phyloP scores from a whole-genome alignment of 2,797 vertebrate genomes.

The Ambastaia sidthimunki region DNA sequence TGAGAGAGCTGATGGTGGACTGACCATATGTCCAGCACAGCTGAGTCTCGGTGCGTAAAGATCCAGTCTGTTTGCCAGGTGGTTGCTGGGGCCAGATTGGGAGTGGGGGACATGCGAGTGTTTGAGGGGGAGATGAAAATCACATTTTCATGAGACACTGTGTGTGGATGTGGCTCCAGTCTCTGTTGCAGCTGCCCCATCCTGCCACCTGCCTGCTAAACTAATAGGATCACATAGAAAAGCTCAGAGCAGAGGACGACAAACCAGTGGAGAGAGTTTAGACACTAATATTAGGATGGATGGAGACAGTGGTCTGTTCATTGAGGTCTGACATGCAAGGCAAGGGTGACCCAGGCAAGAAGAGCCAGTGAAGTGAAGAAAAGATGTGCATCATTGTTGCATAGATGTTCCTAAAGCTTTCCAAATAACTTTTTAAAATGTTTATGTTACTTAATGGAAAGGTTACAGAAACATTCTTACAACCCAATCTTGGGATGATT shows the following conservation, averaged over 20 bases:
- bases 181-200: constrained; percentile 77
- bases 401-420: too few relatives aligned
- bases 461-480: too few relatives aligned
- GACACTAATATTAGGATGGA: constrained; percentile 76
- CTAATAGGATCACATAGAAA: constrained; percentile 80
- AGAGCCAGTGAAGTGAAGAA: too few relatives aligned
- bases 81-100: constrained; percentile 73
- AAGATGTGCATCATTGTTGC: too few relatives aligned
- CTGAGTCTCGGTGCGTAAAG: constrained; percentile 54
- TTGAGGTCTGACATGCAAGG: constrained; percentile 63
- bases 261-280: constrained; percentile 65
- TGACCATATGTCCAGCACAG: constrained; percentile 59
- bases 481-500: too few relatives aligned
- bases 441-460: too few relatives aligned
- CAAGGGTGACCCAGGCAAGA: constrained; percentile 59
- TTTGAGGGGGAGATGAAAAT: constrained; percentile 74
- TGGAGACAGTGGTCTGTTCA: constrained; percentile 71
- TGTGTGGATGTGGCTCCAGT: constrained; percentile 68
- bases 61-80: constrained; percentile 73
- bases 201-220: constrained; percentile 83
- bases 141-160: constrained; percentile 80
- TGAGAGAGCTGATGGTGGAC: constrained; percentile 3
- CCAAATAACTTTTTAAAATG: too few relatives aligned
- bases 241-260: constrained; percentile 70
- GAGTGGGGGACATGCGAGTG: constrained; percentile 58